phyloP scores from a whole-genome alignment of 2,797 vertebrate genomes.

The Sus cebifrons region DNA sequence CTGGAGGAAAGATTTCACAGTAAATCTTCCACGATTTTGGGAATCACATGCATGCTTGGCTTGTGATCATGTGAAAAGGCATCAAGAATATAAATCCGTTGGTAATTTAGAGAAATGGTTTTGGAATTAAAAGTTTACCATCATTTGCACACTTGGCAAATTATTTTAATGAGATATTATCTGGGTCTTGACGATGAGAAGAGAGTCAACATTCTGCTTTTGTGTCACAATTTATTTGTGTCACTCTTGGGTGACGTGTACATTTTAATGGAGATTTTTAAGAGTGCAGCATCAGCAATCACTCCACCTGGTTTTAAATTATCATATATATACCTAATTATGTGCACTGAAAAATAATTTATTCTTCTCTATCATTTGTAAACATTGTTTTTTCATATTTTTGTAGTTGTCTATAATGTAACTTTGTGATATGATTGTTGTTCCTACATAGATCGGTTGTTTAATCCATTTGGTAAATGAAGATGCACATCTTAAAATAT shows the following conservation, averaged over 20 bases:
- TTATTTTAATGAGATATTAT: conserved; percentile 82
- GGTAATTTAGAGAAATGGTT: conserved; percentile 99
- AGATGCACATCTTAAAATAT: conserved; percentile 74
- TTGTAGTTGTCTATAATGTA: conserved; percentile 78
- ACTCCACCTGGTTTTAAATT: conserved; percentile 87
- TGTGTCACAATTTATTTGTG: conserved; percentile 83
- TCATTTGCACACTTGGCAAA: conserved; percentile 82
- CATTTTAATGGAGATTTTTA: conserved; percentile 89
- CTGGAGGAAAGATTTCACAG: conserved; percentile 98
- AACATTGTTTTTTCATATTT: conserved; percentile 84
- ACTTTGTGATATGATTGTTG: conserved; percentile 74
- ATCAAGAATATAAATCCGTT: conserved; percentile 97
- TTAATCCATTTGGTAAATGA: conserved; percentile 80
- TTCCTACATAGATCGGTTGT: conserved; percentile 79
- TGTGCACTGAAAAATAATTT: conserved; percentile 88
- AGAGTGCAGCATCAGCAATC: conserved; percentile 83
- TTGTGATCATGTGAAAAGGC: conserved; percentile 97
- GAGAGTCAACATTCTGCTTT: conserved; percentile 72
- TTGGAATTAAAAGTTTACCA: conserved; percentile 93
- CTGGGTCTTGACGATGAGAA: conserved; percentile 81
- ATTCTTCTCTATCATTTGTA: conserved; percentile 87
- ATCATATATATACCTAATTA: conserved; percentile 87
- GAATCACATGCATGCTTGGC: conserved; percentile 98
- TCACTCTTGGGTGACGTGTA: conserved; percentile 83
- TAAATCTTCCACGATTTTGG: conserved; percentile 97